Percentiles rank a stretch among this genome's conserved stretches.
These are phyloP conservation scores for Mus pahari DNA, from an alignment of 2,113 vertebrate species.

Conservation along the genomic window DNA sequence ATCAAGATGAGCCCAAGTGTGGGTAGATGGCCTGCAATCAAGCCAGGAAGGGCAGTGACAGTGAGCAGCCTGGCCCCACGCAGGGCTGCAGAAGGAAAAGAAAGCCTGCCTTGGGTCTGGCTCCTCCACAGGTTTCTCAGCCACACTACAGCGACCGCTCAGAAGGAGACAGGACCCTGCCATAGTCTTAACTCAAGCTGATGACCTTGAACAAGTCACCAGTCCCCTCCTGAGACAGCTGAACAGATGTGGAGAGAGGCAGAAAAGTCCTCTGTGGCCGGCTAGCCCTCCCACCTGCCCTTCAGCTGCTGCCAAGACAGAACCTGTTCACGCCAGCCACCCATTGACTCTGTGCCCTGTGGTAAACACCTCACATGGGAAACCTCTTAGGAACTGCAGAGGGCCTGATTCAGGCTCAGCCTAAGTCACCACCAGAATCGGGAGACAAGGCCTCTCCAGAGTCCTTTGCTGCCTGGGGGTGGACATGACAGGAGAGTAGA, in stretches of 20 bases:
- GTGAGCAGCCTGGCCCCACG: not conserved
- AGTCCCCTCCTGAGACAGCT: not conserved
- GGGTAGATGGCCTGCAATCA: accelerated
- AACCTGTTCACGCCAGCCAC: constrained; percentile 18
- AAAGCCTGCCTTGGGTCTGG: not conserved
- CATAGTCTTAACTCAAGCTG: not conserved
- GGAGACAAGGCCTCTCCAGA: not conserved
- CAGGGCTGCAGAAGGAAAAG: not conserved
- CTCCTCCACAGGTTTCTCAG: not conserved
- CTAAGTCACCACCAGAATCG: not conserved
- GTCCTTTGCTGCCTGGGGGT: not conserved
- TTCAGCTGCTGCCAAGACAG: not conserved
- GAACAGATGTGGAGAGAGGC: not conserved
- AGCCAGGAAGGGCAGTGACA: not conserved
- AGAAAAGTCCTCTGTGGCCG: not conserved
- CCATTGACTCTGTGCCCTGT: constrained; percentile 37
- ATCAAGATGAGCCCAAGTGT: not conserved
- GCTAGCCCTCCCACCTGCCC: not conserved
- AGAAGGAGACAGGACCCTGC: not conserved
- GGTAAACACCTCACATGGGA: not conserved
- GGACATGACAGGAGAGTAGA: not conserved
- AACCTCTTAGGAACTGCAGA: not conserved
- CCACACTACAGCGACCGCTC: not conserved
- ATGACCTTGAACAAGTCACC: constrained; percentile 33
- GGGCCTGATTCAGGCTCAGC: not conserved